These are phyloP conservation scores for Cantharis nigra DNA, from an alignment of 2,888 invertebrate genomes.

Conservation along the genomic window DNA sequence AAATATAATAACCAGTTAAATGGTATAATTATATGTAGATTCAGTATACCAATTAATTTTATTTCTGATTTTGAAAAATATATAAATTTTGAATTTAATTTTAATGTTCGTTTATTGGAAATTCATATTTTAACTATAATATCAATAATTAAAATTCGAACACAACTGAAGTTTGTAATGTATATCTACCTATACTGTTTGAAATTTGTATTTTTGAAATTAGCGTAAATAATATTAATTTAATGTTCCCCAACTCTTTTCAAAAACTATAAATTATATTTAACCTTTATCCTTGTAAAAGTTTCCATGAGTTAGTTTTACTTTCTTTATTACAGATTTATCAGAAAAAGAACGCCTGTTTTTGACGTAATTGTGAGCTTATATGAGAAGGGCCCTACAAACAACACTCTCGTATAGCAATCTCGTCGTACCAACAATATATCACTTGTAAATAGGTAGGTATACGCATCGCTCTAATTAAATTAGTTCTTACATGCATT, in stretches of 20 bases:
- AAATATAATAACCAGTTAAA: too few relatives aligned
- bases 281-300: neutral
- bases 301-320: neutral
- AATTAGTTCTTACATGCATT: neutral
- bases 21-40: too few relatives aligned
- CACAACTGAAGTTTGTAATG: too few relatives aligned
- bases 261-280: neutral
- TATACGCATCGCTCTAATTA: neutral
- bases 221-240: neutral
- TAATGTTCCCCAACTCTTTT: neutral
- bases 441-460: neutral
- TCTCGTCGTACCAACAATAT: conserved; percentile 17
- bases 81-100: too few relatives aligned
- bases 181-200: neutral
- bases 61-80: too few relatives aligned
- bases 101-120: too few relatives aligned
- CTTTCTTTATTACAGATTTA: conserved; percentile 19
- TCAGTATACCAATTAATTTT: too few relatives aligned
- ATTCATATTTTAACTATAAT: too few relatives aligned
- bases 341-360: conserved; percentile 17
- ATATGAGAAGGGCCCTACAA: conserved; percentile 15
- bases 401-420: conserved; percentile 13
- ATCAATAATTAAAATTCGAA: too few relatives aligned
- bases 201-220: neutral
- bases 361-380: conserved; percentile 19